These are phyloP conservation scores for Meteorus cinctellus DNA, from an alignment of 2,888 invertebrate genomes.

Conservation along the genomic window DNA sequence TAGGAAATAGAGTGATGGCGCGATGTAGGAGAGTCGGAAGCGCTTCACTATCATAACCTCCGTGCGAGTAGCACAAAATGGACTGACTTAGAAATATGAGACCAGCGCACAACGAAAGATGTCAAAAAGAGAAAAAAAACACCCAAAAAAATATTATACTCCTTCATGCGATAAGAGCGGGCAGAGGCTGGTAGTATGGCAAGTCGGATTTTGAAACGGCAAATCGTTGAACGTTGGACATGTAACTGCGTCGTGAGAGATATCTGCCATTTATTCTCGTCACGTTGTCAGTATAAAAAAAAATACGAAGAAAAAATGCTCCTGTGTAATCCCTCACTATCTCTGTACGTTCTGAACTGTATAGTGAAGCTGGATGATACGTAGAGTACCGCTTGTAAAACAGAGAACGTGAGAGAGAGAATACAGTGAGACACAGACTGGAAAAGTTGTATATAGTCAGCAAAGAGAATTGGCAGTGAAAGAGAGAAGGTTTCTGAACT, in stretches of 20 bases:
- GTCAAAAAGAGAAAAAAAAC: constrained; percentile 22
- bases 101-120: constrained; percentile 28
- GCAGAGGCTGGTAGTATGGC: constrained; percentile 22
- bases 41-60: background rate
- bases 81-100: constrained; percentile 15
- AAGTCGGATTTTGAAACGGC: constrained; percentile 16
- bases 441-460: constrained; percentile 9
- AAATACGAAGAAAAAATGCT: constrained; percentile 14
- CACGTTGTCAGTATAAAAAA: constrained; percentile 60
- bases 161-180: constrained; percentile 41
- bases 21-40: constrained; percentile 15
- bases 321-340: constrained; percentile 66
- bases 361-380: constrained; percentile 55
- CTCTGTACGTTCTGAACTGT: constrained; percentile 63
- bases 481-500: constrained; percentile 39
- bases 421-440: constrained; percentile 45
- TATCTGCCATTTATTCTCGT: constrained; percentile 69
- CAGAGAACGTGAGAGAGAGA: constrained; percentile 35
- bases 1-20: background rate
- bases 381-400: constrained; percentile 37
- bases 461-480: background rate
- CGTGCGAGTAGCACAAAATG: background rate
- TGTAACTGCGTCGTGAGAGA: constrained; percentile 57
- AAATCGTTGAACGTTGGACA: constrained; percentile 33
- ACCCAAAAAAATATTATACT: constrained; percentile 42